Conservation (phyloP, 1,140 invertebrate species). For the Tetragonula clypearis region DNA sequence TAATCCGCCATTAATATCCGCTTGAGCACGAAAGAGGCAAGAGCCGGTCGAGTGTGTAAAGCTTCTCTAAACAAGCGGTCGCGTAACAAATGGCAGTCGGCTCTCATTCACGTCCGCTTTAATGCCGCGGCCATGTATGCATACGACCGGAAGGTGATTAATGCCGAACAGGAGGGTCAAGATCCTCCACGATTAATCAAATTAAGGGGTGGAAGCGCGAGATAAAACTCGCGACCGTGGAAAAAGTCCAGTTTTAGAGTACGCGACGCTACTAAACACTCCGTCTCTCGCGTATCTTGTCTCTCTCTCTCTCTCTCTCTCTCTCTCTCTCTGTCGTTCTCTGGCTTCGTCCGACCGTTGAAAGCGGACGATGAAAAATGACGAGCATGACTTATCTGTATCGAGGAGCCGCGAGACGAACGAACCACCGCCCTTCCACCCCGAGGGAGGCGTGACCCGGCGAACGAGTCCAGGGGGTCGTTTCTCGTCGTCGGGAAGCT, state of each 20-base stretch:
- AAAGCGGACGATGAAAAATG: constrained; percentile 64
- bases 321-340: too few relatives aligned
- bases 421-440: constrained; percentile 27
- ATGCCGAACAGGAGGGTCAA: constrained; percentile 76
- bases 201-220: constrained; percentile 81
- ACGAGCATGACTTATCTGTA: constrained; percentile 69
- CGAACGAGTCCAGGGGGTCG: constrained; percentile 19
- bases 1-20: constrained; percentile 81
- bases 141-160: constrained; percentile 79
- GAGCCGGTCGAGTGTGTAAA: constrained; percentile 79
- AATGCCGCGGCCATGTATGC: constrained; percentile 80
- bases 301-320: too few relatives aligned
- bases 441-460: constrained; percentile 64
- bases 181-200: constrained; percentile 81
- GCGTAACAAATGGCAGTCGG: constrained; percentile 79
- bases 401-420: constrained; percentile 51
- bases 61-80: constrained; percentile 80
- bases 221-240: constrained; percentile 79
- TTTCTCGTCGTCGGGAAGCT: constrained; percentile 15
- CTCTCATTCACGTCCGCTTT: constrained; percentile 55
- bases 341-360: constrained; percentile 48
- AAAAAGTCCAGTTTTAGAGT: constrained; percentile 70
- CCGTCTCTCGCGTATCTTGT: constrained; percentile 8
- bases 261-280: background rate
- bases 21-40: constrained; percentile 72